A percentile compares a stretch with the other conserved stretches of the same genome.
Conservation (phyloP, 1,140 invertebrate genomes). For the Lasioglossum baleicum region DNA sequence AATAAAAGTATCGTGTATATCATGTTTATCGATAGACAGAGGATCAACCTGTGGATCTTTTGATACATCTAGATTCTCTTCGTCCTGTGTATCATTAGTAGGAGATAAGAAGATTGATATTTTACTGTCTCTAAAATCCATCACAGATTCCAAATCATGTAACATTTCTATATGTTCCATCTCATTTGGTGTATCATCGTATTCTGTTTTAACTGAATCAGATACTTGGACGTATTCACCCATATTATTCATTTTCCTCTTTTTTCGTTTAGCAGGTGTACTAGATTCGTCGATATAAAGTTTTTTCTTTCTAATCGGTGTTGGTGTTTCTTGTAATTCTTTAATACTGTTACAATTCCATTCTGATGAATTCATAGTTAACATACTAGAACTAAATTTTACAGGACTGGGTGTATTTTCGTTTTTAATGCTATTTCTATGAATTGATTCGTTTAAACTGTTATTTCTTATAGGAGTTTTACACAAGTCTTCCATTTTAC, state of each 20-base stretch:
- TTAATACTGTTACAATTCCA: not conserved
- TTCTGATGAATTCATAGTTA: not conserved
- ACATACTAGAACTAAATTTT: no score
- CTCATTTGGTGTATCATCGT: conserved; percentile 17
- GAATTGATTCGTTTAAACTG: not conserved
- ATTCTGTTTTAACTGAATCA: conserved; percentile 25
- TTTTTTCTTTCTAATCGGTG: not conserved
- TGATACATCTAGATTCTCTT: not conserved
- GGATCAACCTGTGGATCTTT: conserved; percentile 47
- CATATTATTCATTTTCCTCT: not conserved
- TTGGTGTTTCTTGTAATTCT: not conserved
- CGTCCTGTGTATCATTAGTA: not conserved
- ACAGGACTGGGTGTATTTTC: not conserved
- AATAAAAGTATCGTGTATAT: not conserved
- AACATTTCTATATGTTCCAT: conserved; percentile 56
- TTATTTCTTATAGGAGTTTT: not conserved
- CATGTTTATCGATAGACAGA: conserved; percentile 32
- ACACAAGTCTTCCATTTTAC: not conserved
- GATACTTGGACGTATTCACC: not conserved
- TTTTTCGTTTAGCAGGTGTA: not conserved
- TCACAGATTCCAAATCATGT: conserved; percentile 50
- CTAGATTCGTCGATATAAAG: not conserved
- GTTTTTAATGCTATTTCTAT: not conserved
- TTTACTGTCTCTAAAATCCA: conserved; percentile 34
- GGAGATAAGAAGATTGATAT: conserved; percentile 42